Conservation (phyloP, 53 echinoderm and acorn worm genomes). For the Temnopleurus reevesii region DNA sequence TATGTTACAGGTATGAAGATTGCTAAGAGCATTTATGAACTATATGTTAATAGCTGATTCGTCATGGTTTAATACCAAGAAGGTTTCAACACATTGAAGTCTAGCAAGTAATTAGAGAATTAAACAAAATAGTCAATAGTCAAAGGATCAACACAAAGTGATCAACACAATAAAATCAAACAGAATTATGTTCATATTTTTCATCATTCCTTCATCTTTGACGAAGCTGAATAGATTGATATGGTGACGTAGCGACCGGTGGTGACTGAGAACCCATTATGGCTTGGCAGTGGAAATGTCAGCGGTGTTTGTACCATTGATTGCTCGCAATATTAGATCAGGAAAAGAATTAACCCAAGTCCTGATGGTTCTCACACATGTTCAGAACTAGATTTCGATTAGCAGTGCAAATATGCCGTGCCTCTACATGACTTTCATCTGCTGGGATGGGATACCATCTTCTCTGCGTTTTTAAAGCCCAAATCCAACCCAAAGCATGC, state of each 20-base stretch:
- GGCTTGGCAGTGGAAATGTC: slow-evolving; percentile 44
- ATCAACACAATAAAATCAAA: background rate
- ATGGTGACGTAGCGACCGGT: background rate
- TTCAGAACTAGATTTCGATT: slow-evolving; percentile 41
- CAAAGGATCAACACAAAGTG: background rate
- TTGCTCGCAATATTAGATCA: slow-evolving; percentile 46
- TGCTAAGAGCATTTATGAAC: no score
- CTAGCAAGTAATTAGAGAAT: no score
- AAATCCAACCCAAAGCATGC: background rate
- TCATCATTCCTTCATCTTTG: background rate
- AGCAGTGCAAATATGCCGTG: slow-evolving; percentile 32
- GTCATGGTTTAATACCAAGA: no score
- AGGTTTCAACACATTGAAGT: no score
- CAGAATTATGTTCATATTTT: background rate
- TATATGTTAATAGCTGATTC: no score
- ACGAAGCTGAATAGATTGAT: background rate
- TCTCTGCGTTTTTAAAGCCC: background rate
- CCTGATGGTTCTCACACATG: slow-evolving; percentile 40
- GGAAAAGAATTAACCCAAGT: slow-evolving; percentile 17
- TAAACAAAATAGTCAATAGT: no score
- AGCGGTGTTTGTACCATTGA: slow-evolving; percentile 48
- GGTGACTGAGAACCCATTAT: slow-evolving; percentile 36
- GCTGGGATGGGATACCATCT: background rate
- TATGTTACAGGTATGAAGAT: no score
- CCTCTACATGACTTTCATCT: background rate